Conservation (phyloP, 2,888 invertebrate genomes). For the Ectemnius continuus region DNA sequence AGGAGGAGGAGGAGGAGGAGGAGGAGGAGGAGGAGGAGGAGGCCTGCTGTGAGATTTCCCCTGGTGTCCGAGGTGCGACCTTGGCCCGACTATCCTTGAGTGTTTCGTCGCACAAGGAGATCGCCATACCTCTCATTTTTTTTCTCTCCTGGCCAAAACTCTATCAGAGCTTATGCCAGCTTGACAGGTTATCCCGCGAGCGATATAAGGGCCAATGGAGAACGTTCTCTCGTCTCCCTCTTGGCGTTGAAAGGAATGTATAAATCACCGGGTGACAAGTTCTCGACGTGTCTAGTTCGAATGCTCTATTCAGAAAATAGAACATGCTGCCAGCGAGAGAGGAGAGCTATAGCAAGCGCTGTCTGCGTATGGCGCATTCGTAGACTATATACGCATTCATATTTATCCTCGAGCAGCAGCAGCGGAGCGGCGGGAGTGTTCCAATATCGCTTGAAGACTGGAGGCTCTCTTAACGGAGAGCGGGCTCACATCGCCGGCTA, state of each 20-base stretch:
- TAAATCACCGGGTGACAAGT: conserved; percentile 67
- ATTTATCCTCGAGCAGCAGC: too few relatives aligned
- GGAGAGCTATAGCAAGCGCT: not conserved
- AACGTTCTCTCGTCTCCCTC: conserved; percentile 56
- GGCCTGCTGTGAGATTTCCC: too few relatives aligned
- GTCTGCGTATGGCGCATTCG: not conserved
- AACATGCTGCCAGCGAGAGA: conserved; percentile 39
- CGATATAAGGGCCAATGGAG: conserved; percentile 35
- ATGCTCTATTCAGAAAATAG: conserved; percentile 63
- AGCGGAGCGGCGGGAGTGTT: too few relatives aligned
- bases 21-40: too few relatives aligned
- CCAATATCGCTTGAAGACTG: too few relatives aligned
- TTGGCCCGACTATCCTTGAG: not conserved
- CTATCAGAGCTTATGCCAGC: conserved; percentile 14
- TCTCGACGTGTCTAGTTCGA: conserved; percentile 63
- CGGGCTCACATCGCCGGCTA: not conserved
- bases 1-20: too few relatives aligned
- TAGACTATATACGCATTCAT: too few relatives aligned
- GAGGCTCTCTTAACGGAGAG: too few relatives aligned
- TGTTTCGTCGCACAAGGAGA: too few relatives aligned
- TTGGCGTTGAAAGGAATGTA: conserved; percentile 63
- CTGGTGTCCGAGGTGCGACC: not conserved
- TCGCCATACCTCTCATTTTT: not conserved
- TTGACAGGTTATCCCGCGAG: conserved; percentile 31
- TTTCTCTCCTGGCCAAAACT: not conserved